Base-by-base conservation (phyloP, 2,888 invertebrate genomes). In the Pachycephus smyrnensis region DNA sequence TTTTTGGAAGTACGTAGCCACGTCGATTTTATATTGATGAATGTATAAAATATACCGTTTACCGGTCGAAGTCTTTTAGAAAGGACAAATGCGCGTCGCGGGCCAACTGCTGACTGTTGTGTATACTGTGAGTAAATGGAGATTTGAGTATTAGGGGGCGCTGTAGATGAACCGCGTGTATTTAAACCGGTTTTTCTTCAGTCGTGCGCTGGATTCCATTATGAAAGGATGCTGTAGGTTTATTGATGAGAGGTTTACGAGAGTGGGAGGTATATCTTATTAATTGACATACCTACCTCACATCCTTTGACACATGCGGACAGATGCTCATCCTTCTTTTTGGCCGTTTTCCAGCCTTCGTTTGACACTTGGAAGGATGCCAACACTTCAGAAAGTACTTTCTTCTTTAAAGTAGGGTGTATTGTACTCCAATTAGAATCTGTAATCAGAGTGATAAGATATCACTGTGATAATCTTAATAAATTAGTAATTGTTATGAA, bases 301-400 rank as follows among this genome's bases (percentile, higher is more conserved):
- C 83, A 81, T 15, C 77, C 76, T 81, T 82, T 81, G 37, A 78
- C 80, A 71, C 84, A 84, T 40, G 73, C 77, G 31, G 35, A 40
- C 40, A 76, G 77, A 32, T 81, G 90, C 55, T 89, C 88, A 77
- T 92, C 92, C 82, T 92, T 92, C 73, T 92, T 91, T 85, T 92
- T 93, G 69, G 90, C 91, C 73, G 88, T 89, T 77, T 90, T 89
- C 79, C 93, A 89, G 75, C 92, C 92, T 77, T 92, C 90, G 83
- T 93, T 92, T 31, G 87, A 89, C 33, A 89, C 89, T 81, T 92
- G 90, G 85, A 94, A 93, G 68, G 92, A 89, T 79, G 91, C 89
- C 77, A 94, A 87, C 4, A 93, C 92, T 82, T 93, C 92, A 73
- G 86, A 90, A 68, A 94, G 89, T 71, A 90, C 83, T 82, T 93